A percentile compares a stretch with the other conserved stretches of the same genome.
Evolutionary conservation across 2,797 vertebrate genomes (phyloP).

Genomic region (Myotis pilosus): DNA sequence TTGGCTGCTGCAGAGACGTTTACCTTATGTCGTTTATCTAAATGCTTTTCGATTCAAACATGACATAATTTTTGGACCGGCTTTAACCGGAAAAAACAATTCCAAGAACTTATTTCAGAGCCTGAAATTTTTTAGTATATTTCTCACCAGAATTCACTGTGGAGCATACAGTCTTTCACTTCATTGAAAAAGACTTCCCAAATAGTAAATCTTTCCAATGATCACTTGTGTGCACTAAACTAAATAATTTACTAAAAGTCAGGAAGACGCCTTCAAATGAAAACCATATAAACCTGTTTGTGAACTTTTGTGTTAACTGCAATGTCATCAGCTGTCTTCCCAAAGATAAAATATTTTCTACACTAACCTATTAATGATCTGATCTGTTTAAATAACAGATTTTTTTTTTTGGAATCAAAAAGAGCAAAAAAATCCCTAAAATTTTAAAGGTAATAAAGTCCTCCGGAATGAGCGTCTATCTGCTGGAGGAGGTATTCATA

Average conservation of each 20-base stretch:
- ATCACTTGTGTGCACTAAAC: conserved; percentile 16
- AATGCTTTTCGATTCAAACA: conserved; percentile 80
- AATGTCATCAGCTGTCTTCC: background rate
- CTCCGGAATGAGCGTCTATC: background rate
- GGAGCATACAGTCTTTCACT: conserved; percentile 53
- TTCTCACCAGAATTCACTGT: conserved; percentile 68
- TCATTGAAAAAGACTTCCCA: conserved; percentile 63
- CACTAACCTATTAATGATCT: conserved; percentile 38
- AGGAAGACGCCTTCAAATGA: conserved; percentile 20
- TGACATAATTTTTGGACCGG: conserved; percentile 79
- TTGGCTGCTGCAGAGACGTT: conserved; percentile 78
- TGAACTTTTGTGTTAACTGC: conserved; percentile 46
- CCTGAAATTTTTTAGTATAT: conserved; percentile 71
- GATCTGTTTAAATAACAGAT: conserved; percentile 34
- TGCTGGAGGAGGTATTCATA: conserved; percentile 28
- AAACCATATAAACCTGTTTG: conserved; percentile 6
- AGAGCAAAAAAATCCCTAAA: background rate
- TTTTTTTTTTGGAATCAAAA: conserved; percentile 10
- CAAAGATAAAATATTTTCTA: conserved; percentile 21
- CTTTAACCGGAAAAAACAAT: conserved; percentile 79
- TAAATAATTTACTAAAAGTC: conserved; percentile 42
- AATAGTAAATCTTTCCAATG: conserved; percentile 55
- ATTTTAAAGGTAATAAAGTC: conserved; percentile 15
- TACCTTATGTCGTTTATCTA: conserved; percentile 82
- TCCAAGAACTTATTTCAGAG: conserved; percentile 79